Percentiles rank a stretch among this genome's conserved stretches.
Conservation (phyloP, 2,113 vertebrate species). For the Etheostoma cragini region DNA sequence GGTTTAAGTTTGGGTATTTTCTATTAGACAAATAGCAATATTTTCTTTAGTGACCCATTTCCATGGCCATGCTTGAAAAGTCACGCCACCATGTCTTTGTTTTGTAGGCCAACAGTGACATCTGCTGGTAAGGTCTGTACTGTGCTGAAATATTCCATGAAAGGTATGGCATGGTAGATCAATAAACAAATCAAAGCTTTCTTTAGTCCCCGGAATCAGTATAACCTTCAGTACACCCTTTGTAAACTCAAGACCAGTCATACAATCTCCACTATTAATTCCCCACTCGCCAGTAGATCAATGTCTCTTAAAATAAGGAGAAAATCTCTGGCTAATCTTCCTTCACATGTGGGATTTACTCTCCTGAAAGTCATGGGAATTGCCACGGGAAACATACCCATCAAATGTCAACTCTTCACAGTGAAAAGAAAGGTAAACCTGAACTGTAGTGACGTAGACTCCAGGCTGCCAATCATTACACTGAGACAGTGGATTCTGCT, state of each 20-base stretch:
- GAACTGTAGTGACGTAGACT: background rate
- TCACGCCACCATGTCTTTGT: background rate
- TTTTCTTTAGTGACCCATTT: background rate
- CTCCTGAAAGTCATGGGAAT: background rate
- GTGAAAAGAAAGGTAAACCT: conserved; percentile 8
- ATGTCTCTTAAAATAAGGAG: conserved; percentile 16
- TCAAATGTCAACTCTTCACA: conserved; percentile 8
- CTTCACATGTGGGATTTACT: conserved; percentile 33
- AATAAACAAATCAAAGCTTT: conserved; percentile 9
- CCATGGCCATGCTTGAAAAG: background rate
- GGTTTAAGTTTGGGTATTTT: background rate
- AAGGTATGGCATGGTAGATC: background rate
- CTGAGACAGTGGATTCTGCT: background rate
- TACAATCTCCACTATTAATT: conserved; percentile 14
- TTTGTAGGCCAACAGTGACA: conserved; percentile 54
- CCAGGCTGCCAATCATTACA: conserved; percentile 9
- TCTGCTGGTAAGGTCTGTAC: conserved; percentile 51
- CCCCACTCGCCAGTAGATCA: background rate
- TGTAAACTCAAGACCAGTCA: background rate
- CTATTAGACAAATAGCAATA: background rate
- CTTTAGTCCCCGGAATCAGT: background rate
- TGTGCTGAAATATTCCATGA: conserved; percentile 1
- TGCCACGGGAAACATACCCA: conserved; percentile 24
- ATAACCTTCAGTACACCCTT: conserved; percentile 22
- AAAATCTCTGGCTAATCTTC: conserved; percentile 28